Percentiles rank a stretch among this genome's conserved stretches.
Evolutionary conservation across 1,140 invertebrate species (phyloP).

Genomic region (Anoplophora glabripennis): DNA sequence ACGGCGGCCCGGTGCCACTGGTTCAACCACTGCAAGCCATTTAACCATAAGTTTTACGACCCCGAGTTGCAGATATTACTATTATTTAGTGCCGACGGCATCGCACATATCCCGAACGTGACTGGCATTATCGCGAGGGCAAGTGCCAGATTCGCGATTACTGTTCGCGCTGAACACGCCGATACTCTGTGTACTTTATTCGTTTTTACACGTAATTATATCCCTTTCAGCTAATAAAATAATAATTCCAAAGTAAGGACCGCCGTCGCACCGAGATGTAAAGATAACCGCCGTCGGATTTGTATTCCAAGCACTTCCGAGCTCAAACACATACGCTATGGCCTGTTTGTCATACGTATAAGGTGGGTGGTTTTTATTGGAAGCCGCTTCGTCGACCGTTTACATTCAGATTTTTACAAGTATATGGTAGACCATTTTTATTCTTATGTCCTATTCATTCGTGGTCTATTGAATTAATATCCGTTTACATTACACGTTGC

Average conservation of each 20-base stretch:
- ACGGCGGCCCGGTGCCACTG: constrained; percentile 12
- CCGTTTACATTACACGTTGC: neutral
- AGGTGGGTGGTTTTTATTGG: constrained; percentile 3
- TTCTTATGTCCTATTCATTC: neutral
- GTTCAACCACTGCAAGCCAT: constrained; percentile 9
- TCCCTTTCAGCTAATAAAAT: no score
- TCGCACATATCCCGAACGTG: constrained; percentile 4
- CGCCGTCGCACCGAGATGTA: neutral
- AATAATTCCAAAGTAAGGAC: neutral
- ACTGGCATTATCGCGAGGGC: no score
- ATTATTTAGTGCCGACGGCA: constrained; percentile 12
- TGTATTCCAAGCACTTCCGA: constrained; percentile 17
- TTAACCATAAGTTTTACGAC: constrained; percentile 5
- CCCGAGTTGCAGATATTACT: constrained; percentile 19
- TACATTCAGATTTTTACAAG: no score
- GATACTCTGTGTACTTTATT: no score
- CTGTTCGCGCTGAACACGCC: no score
- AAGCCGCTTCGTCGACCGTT: no score
- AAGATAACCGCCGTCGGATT: constrained; percentile 12
- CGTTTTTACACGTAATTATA: no score
- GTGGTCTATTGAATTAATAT: neutral
- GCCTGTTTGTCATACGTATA: constrained; percentile 24
- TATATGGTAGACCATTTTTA: no score
- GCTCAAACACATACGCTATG: constrained; percentile 22
- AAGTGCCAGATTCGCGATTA: no score